Percentiles rank a stretch among this genome's conserved stretches.
phyloP scores from a whole-genome alignment of 1,140 invertebrate genomes.

The Megalonaias nervosa region DNA sequence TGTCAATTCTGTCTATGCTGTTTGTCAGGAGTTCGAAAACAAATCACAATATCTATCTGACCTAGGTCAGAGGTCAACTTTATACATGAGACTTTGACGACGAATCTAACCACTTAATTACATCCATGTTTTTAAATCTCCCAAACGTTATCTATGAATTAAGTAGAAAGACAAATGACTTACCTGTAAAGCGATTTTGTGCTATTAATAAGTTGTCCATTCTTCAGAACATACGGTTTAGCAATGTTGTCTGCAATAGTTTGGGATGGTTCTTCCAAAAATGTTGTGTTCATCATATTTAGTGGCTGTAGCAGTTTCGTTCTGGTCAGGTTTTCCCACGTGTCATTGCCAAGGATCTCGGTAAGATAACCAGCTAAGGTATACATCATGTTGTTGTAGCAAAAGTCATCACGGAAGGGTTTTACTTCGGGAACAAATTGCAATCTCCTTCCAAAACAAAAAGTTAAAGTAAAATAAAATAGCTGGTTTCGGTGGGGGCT shows the following conservation, averaged over 20 bases:
- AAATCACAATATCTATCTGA: no score
- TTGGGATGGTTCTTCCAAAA: slow-evolving; percentile 25
- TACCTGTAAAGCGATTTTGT: background rate
- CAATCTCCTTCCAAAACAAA: slow-evolving; percentile 38
- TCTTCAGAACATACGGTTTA: slow-evolving; percentile 1
- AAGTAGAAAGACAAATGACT: no score
- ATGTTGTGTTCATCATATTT: slow-evolving; percentile 39
- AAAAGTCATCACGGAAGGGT: slow-evolving; percentile 45
- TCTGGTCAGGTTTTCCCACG: slow-evolving; percentile 44
- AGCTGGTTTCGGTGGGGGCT: no score
- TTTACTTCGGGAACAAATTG: slow-evolving; percentile 33
- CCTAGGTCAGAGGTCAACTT: no score
- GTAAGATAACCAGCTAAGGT: slow-evolving; percentile 39
- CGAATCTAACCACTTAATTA: no score
- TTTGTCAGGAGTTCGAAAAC: no score
- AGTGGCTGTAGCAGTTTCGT: slow-evolving; percentile 41
- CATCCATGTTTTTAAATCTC: no score
- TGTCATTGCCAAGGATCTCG: slow-evolving; percentile 39
- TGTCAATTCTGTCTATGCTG: no score
- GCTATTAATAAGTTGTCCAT: slow-evolving; percentile 9
- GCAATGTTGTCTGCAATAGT: background rate
- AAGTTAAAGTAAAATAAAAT: background rate
- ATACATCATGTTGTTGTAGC: slow-evolving; percentile 50
- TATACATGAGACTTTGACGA: no score
- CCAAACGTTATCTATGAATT: no score